Percentiles rank a stretch among this genome's conserved stretches.
Conservation (phyloP, 35 echinoderm and acorn worm species). For the Hemicentrotus pulcherrimus region DNA sequence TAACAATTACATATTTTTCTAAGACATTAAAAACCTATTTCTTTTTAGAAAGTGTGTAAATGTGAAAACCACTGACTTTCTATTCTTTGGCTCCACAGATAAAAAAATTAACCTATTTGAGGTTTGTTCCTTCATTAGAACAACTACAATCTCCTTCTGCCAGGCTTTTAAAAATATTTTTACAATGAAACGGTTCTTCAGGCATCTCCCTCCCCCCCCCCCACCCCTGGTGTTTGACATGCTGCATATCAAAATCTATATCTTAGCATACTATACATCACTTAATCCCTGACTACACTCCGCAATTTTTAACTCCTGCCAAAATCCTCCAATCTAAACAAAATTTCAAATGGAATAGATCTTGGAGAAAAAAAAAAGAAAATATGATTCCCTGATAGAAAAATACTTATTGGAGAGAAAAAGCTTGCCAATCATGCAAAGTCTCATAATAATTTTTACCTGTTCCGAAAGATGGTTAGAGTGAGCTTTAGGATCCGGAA, state of each 20-base stretch:
- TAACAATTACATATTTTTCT: too few relatives aligned
- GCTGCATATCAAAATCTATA: neutral
- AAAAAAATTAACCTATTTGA: neutral
- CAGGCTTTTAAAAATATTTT: neutral
- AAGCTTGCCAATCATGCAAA: too few relatives aligned
- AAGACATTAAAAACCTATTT: neutral
- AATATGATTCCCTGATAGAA: too few relatives aligned
- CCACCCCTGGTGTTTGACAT: neutral
- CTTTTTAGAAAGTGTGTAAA: neutral
- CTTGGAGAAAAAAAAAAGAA: too few relatives aligned
- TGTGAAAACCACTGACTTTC: neutral
- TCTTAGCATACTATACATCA: too few relatives aligned
- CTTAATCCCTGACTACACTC: too few relatives aligned
- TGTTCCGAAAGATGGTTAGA: neutral
- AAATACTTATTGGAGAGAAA: too few relatives aligned
- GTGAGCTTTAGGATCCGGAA: neutral
- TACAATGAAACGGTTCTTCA: neutral
- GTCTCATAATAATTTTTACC: neutral
- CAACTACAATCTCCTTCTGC: neutral
- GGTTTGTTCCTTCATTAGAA: neutral
- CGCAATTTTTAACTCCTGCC: too few relatives aligned
- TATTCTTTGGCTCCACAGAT: neutral
- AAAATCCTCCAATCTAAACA: too few relatives aligned
- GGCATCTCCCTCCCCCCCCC: too few relatives aligned
- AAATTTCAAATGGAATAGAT: too few relatives aligned